Evolutionary conservation across 2,888 invertebrate species (phyloP).

Genomic region (Chymomyza amoena): DNA sequence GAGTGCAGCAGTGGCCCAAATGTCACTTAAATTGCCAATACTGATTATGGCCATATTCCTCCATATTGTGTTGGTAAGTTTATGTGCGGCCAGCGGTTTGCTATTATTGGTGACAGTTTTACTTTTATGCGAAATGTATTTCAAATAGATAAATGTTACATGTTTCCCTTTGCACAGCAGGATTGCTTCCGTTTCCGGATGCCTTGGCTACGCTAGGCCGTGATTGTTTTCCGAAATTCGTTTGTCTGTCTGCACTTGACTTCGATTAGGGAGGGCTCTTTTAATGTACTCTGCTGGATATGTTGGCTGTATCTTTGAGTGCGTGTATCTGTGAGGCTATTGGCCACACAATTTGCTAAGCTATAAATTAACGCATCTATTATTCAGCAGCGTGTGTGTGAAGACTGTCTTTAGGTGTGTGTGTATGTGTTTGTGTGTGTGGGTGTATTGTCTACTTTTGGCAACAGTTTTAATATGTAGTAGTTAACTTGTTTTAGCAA

Average conservation of each 20-base stretch:
- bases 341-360: slow-evolving; percentile 73
- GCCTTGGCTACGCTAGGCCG: background rate
- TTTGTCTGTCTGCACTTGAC: slow-evolving; percentile 54
- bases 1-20: slow-evolving; percentile 38
- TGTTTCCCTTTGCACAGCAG: slow-evolving; percentile 50
- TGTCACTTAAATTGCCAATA: slow-evolving; percentile 74
- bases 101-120: slow-evolving; percentile 71
- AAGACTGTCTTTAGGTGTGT: no score
- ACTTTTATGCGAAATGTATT: slow-evolving; percentile 55
- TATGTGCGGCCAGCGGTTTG: slow-evolving; percentile 63
- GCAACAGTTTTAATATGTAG: background rate
- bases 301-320: slow-evolving; percentile 41
- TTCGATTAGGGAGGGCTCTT: slow-evolving; percentile 15
- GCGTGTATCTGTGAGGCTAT: slow-evolving; percentile 52
- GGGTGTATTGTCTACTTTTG: background rate
- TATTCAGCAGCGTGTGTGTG: slow-evolving; percentile 46
- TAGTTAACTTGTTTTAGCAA: slow-evolving; percentile 36
- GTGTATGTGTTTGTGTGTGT: background rate
- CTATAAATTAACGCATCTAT: slow-evolving; percentile 73
- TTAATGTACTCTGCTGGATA: slow-evolving; percentile 17
- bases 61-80: slow-evolving; percentile 30
- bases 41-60: slow-evolving; percentile 55
- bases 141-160: slow-evolving; percentile 32
- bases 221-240: slow-evolving; percentile 49
- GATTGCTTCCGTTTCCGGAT: background rate